Evolutionary conservation across 1,140 invertebrate species (phyloP).

Genomic region (Conus betulinus): DNA sequence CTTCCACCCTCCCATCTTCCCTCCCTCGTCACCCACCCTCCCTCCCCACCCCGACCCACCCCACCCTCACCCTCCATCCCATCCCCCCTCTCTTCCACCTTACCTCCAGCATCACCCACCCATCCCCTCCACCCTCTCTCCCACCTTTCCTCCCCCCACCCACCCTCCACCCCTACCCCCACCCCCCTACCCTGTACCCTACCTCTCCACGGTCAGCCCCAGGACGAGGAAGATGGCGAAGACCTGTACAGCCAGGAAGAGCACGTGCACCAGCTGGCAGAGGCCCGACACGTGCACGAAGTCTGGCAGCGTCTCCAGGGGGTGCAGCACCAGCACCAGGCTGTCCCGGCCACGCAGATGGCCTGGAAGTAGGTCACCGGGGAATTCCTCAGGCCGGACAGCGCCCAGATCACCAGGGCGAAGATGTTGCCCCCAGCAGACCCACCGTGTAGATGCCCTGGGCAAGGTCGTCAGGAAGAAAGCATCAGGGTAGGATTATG

Average conservation of each 20-base stretch:
- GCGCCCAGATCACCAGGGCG: constrained; percentile 37
- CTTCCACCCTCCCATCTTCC: too few relatives aligned
- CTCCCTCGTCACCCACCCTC: too few relatives aligned
- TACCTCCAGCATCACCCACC: background rate
- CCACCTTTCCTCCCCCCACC: background rate
- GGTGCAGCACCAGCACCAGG: constrained; percentile 40
- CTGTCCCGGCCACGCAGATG: constrained; percentile 45
- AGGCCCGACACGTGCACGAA: constrained; percentile 24
- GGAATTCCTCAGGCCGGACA: constrained; percentile 13
- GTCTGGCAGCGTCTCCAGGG: constrained; percentile 33
- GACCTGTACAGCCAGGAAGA: constrained; percentile 45
- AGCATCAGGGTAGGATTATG: background rate
- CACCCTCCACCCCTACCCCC: background rate
- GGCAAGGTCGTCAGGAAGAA: background rate
- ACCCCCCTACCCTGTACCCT: background rate
- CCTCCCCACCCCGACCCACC: too few relatives aligned
- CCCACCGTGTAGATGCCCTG: constrained; percentile 40
- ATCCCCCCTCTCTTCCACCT: background rate
- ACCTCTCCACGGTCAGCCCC: constrained; percentile 38
- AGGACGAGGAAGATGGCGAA: constrained; percentile 42
- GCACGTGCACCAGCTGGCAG: constrained; percentile 42
- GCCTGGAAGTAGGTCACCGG: constrained; percentile 44
- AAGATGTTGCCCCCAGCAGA: constrained; percentile 39
- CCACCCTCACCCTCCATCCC: too few relatives aligned
- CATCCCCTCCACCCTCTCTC: background rate